Evolutionary conservation across 2,888 invertebrate species (phyloP).

Genomic region (Syrphus vitripennis): DNA sequence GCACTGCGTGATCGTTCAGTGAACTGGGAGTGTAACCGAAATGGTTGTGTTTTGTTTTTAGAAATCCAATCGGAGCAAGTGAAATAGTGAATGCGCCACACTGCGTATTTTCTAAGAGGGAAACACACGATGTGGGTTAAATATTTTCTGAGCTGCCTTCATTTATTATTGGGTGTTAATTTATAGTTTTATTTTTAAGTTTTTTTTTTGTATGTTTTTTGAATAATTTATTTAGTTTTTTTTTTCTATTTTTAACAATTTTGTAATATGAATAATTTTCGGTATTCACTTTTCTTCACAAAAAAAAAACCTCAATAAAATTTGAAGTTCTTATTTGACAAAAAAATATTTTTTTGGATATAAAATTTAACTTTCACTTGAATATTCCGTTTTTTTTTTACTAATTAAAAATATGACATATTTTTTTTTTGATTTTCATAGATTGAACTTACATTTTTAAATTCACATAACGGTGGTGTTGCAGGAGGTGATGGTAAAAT

Average conservation of each 20-base stretch:
- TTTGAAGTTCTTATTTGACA: neutral
- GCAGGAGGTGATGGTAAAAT: conserved; percentile 86
- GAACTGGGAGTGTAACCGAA: conserved; percentile 75
- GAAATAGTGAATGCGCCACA: conserved; percentile 72
- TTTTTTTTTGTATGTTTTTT: conserved; percentile 8
- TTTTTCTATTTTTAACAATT: neutral
- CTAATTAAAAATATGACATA: neutral
- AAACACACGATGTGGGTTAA: conserved; percentile 57
- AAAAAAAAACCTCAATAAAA: neutral
- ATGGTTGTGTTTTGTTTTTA: conserved; percentile 79
- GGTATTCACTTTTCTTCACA: neutral
- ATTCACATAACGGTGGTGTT: conserved; percentile 86
- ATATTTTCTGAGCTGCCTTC: conserved; percentile 24
- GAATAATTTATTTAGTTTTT: conserved; percentile 1
- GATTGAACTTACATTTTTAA: conserved; percentile 79
- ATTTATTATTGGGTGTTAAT: conserved; percentile 42
- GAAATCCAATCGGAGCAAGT: conserved; percentile 76
- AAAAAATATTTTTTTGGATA: neutral
- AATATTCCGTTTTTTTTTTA: conserved; percentile 61
- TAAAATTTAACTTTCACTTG: conserved; percentile 28
- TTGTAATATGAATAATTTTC: conserved; percentile 12
- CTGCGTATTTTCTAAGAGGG: conserved; percentile 24
- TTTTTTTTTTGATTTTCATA: conserved; percentile 8
- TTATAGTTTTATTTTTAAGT: conserved; percentile 41
- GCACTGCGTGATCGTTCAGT: conserved; percentile 80